phyloP scores from a whole-genome alignment of 1,140 invertebrate genomes.

The Latrodectus geometricus region DNA sequence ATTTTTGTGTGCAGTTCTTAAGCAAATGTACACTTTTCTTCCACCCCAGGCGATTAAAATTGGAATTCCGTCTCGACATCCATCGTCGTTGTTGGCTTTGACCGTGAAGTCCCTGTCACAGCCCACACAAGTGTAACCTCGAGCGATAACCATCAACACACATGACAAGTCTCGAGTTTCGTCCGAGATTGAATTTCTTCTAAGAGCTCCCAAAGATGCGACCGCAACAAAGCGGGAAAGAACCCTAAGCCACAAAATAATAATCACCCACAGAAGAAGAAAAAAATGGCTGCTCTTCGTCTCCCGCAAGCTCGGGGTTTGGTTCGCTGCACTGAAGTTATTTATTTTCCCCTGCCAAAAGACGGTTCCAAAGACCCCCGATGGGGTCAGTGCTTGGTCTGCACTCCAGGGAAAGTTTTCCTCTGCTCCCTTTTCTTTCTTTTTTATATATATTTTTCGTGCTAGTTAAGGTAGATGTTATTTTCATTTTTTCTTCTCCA shows the following conservation, averaged over 20 bases:
- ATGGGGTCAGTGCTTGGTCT: background rate
- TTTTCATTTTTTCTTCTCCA: background rate
- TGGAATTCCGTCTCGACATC: background rate
- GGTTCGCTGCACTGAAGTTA: background rate
- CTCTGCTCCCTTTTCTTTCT: background rate
- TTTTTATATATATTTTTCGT: background rate
- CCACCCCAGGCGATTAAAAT: constrained; percentile 15
- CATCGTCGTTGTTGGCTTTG: constrained; percentile 11
- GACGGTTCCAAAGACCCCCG: background rate
- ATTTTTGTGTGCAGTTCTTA: background rate
- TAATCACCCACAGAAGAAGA: background rate
- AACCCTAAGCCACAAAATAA: background rate
- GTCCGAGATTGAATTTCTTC: constrained; percentile 28
- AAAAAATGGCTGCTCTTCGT: background rate
- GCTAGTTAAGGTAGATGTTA: background rate
- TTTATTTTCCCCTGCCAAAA: background rate
- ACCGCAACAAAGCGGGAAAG: background rate
- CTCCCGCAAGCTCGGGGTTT: background rate
- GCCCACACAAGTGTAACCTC: constrained; percentile 26
- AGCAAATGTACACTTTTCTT: background rate
- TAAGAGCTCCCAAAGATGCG: background rate
- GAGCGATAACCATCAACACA: constrained; percentile 47
- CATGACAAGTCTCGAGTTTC: constrained; percentile 38
- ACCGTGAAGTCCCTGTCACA: constrained; percentile 21
- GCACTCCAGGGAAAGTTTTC: background rate